Conservation (phyloP, 2,888 invertebrate genomes). For the Rhodophaea formosa region DNA sequence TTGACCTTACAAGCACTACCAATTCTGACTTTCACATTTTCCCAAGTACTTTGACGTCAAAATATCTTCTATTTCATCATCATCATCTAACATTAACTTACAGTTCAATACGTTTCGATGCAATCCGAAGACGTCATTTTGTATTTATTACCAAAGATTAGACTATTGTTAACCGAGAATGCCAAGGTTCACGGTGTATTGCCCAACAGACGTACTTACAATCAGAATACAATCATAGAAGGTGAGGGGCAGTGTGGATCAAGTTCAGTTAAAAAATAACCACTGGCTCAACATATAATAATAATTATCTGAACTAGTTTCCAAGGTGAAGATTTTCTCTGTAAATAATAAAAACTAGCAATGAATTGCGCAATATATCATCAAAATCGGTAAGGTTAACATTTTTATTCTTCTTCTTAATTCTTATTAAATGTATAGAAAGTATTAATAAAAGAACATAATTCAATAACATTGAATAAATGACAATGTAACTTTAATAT, state of each 20-base stretch:
- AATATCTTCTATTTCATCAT: too few species aligned
- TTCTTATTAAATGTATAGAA: too few species aligned
- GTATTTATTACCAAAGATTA: conserved; percentile 23
- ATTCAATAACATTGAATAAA: too few species aligned
- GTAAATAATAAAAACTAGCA: neutral
- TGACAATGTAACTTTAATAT: too few species aligned
- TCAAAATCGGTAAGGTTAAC: neutral
- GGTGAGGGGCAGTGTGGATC: conserved; percentile 31
- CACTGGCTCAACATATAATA: neutral
- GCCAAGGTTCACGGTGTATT: conserved; percentile 32
- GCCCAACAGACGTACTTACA: conserved; percentile 26
- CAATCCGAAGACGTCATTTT: conserved; percentile 11
- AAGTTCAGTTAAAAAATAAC: conserved; percentile 25
- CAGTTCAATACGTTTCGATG: neutral
- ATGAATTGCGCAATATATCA: neutral
- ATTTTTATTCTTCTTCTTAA: too few species aligned
- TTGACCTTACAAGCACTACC: too few species aligned
- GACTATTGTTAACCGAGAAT: conserved; percentile 31
- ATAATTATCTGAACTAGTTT: neutral
- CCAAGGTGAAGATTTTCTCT: neutral
- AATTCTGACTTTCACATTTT: too few species aligned
- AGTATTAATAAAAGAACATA: too few species aligned
- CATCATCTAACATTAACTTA: neutral
- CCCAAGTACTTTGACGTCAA: too few species aligned
- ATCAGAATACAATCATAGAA: conserved; percentile 32